These are phyloP conservation scores for Tricholaema leucomelas DNA, from an alignment of 2,113 vertebrate genomes.

Conservation along the genomic window DNA sequence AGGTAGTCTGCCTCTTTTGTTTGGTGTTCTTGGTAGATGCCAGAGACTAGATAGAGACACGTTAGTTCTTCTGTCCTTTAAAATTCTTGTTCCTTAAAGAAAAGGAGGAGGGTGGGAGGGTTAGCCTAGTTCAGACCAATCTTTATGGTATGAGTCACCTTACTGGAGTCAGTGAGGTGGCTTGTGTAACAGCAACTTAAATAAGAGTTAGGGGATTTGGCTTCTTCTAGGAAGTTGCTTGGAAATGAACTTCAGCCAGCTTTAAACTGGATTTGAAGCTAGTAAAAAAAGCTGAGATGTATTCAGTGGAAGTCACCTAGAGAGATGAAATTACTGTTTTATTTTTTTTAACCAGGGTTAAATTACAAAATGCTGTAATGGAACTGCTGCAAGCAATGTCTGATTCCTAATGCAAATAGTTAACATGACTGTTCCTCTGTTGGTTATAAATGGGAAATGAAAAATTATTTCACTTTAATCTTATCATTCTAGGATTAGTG, in stretches of 20 bases:
- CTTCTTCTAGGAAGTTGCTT: slow-evolving; percentile 8
- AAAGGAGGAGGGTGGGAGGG: fast-evolving
- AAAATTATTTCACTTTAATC: neutral
- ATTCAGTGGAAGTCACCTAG: neutral
- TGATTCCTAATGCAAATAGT: neutral
- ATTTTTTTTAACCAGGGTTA: neutral
- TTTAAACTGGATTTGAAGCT: slow-evolving; percentile 4
- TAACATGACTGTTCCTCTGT: neutral
- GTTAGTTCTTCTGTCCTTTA: slow-evolving; percentile 32
- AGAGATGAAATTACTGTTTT: neutral
- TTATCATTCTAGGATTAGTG: neutral
- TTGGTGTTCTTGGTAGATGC: slow-evolving; percentile 54
- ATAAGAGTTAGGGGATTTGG: neutral
- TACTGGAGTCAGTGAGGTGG: neutral
- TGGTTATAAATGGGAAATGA: neutral
- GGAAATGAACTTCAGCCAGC: neutral
- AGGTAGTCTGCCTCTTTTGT: slow-evolving; percentile 63
- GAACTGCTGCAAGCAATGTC: neutral
- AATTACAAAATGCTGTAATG: neutral
- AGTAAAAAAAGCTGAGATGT: neutral
- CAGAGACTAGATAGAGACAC: slow-evolving; percentile 59
- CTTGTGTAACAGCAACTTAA: neutral
- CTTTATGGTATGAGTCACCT: slow-evolving; percentile 24
- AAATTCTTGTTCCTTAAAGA: neutral
- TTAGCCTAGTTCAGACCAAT: slow-evolving; percentile 5